Percentiles rank a stretch among this genome's conserved stretches.
phyloP scores from a whole-genome alignment of 2,797 vertebrate genomes.

The Eurystomus glaucurus region DNA sequence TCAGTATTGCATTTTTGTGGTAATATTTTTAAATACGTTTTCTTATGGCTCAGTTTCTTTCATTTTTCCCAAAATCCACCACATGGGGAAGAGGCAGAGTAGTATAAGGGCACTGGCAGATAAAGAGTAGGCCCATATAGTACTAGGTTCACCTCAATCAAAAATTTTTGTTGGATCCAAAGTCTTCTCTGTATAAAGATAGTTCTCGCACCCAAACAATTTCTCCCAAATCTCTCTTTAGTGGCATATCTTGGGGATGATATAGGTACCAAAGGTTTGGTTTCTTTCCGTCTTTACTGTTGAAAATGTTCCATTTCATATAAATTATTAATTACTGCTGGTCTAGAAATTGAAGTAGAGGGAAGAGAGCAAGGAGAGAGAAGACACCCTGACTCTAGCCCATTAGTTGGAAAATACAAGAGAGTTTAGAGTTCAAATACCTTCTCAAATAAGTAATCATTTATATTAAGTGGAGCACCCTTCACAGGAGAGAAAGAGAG shows the following conservation, averaged over 20 bases:
- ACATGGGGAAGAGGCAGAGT: background rate
- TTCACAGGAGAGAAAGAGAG: background rate
- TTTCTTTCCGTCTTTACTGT: slow-evolving; percentile 16
- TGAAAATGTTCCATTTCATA: background rate
- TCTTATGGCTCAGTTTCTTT: background rate
- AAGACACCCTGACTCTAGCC: background rate
- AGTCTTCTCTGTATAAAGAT: background rate
- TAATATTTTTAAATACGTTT: background rate
- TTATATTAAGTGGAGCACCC: background rate
- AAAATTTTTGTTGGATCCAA: background rate
- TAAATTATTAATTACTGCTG: background rate
- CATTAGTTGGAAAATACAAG: background rate
- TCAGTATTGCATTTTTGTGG: background rate
- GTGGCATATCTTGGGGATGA: background rate
- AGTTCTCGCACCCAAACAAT: background rate
- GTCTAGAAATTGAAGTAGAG: background rate
- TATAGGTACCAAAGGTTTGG: background rate
- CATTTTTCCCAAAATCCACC: background rate
- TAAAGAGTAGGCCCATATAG: background rate
- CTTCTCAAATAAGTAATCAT: slow-evolving; percentile 2
- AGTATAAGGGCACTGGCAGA: background rate
- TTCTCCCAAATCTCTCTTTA: background rate
- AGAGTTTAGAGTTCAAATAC: slow-evolving; percentile 10
- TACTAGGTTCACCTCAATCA: background rate
- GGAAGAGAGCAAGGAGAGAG: background rate